phyloP scores from a whole-genome alignment of 2,797 vertebrate species.

The Phoxinus dragarum region DNA sequence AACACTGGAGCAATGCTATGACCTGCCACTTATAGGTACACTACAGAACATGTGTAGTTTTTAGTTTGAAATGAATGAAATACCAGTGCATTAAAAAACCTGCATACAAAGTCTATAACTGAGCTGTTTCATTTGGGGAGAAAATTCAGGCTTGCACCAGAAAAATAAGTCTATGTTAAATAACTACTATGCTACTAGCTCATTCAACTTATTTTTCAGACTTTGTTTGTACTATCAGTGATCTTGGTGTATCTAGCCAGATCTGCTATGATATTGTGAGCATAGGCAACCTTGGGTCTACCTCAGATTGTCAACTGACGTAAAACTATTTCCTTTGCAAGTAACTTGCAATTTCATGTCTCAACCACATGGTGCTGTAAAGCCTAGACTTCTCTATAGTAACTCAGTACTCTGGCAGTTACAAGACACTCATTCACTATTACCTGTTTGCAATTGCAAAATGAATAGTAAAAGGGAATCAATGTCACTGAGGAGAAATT shows the following conservation, averaged over 20 bases:
- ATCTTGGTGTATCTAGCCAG: background rate
- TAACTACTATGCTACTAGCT: no score
- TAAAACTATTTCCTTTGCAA: background rate
- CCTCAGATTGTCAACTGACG: background rate
- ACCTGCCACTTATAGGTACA: background rate
- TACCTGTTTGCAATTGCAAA: background rate
- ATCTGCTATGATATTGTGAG: background rate
- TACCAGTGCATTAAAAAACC: background rate
- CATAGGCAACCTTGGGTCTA: background rate
- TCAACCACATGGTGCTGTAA: conserved; percentile 26
- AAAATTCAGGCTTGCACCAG: background rate
- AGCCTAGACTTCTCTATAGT: background rate
- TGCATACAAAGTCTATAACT: background rate
- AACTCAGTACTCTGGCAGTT: conserved; percentile 3
- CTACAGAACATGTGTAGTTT: background rate
- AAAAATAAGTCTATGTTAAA: no score
- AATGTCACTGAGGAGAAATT: background rate
- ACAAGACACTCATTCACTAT: conserved; percentile 3
- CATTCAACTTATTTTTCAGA: background rate
- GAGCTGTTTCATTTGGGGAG: background rate
- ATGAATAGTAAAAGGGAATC: background rate
- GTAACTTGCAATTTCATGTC: conserved; percentile 16
- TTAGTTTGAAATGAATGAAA: background rate
- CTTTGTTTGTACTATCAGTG: background rate
- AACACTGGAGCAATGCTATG: background rate